phyloP scores from a whole-genome alignment of 2,888 invertebrate genomes.

The Agonopterix subpropinquella region DNA sequence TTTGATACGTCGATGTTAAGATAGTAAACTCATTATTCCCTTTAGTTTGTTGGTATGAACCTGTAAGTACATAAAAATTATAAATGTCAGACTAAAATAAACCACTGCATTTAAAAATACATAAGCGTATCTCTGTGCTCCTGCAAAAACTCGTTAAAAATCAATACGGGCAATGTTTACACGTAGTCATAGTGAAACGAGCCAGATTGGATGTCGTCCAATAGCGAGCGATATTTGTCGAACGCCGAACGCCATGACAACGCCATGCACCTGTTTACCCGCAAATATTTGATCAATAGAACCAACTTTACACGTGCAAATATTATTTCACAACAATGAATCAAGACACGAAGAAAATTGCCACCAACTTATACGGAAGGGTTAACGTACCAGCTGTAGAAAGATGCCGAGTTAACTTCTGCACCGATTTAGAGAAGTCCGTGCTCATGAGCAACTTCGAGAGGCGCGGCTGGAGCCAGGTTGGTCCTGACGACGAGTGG shows the following conservation, averaged over 20 bases:
- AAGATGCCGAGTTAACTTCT: slow-evolving; percentile 62
- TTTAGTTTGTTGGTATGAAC: too few relatives aligned
- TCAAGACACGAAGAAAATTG: slow-evolving; percentile 47
- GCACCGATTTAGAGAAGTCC: slow-evolving; percentile 48
- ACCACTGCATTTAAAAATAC: too few relatives aligned
- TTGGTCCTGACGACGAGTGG: slow-evolving; percentile 93
- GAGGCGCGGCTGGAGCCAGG: slow-evolving; percentile 82
- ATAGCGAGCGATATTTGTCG: slow-evolving; percentile 39
- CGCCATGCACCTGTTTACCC: slow-evolving; percentile 34
- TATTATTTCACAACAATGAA: slow-evolving; percentile 32
- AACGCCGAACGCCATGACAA: slow-evolving; percentile 45
- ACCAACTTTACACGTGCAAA: slow-evolving; percentile 21
- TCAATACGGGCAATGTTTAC: slow-evolving; percentile 31
- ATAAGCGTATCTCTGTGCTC: not conserved
- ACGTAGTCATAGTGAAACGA: slow-evolving; percentile 55
- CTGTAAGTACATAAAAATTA: too few relatives aligned
- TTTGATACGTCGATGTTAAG: too few relatives aligned
- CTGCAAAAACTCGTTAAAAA: slow-evolving; percentile 27
- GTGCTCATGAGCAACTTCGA: slow-evolving; percentile 49
- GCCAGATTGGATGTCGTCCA: slow-evolving; percentile 41
- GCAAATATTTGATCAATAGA: slow-evolving; percentile 40
- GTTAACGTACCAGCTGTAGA: slow-evolving; percentile 50
- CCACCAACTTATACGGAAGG: slow-evolving; percentile 62
- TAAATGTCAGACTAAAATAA: too few relatives aligned
- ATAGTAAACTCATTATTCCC: too few relatives aligned